Base-by-base conservation (phyloP, 2,113 vertebrate species). In the Heliornis fulica region DNA sequence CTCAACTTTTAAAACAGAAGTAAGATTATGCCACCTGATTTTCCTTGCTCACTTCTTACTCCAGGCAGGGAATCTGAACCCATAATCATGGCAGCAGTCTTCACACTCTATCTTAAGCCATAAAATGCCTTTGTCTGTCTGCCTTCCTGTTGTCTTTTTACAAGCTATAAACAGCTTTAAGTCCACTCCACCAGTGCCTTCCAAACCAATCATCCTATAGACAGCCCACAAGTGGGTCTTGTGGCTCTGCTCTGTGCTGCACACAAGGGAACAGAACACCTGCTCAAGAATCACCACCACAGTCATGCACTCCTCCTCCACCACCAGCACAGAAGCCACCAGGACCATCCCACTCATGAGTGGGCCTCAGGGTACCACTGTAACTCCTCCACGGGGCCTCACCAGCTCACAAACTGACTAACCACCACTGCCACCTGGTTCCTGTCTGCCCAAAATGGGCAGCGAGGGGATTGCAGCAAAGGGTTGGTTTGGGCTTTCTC, bases 341-440 rank as follows among this genome's bases (percentile, higher is more conserved):
- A 0, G 56, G 22, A 29, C 8, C 69, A 7, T 1, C 2, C 0
- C 14, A 1, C 0, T 8, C 48, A 29, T 3, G 21, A 78, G 38
- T 28, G 3, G 46, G 11, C 28, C 60, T 43, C 0, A 0, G 46
- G 5, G 17, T 2, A 17, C 5, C 28, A 29, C 34, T 38, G 16
- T 5, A 46, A 26, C 65, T 36, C 72, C 75, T 16, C 48, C 53
- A 32, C 1, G 2, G 3, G 17, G 28, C 18, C 63, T 19, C 53
- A 65, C 2, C 83, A 74, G 22, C n/a, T 14, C 74, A 2, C 29
- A 15, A 22, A 8, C 56, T 29, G 34, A 16, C 0, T 9, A 10
- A 40, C 19, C 65, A 46, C 34, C 9, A 11, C 32, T 2, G 1
- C 8, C 48, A 34, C 4, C 26, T 21, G 10, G 3, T 64, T 19